phyloP scores from a whole-genome alignment of 2,797 vertebrate species.

The Aulostomus chinensis region DNA sequence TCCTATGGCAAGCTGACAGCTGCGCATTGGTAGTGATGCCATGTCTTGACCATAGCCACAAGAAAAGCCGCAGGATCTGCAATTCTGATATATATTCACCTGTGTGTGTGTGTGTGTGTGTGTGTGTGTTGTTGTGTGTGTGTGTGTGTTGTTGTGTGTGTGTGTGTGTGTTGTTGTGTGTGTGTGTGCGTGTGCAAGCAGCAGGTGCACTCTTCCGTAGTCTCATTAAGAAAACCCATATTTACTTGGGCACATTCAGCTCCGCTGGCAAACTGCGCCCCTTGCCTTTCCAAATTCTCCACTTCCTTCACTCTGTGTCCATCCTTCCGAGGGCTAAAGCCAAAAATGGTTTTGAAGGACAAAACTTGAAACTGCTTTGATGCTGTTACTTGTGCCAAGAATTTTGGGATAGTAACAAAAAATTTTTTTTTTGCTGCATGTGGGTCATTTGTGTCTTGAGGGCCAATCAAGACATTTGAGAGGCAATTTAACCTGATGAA shows the following conservation, averaged over 20 bases:
- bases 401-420: background rate
- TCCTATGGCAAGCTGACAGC: conserved; percentile 48
- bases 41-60: conserved; percentile 45
- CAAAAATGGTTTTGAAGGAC: conserved; percentile 8
- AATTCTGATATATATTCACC: conserved; percentile 37
- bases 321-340: conserved; percentile 15
- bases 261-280: conserved; percentile 40
- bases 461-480: too few relatives aligned
- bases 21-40: conserved; percentile 63
- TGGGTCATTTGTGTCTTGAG: too few relatives aligned
- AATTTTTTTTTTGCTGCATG: too few relatives aligned
- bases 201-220: conserved; percentile 47
- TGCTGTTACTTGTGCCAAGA: background rate
- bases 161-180: conserved; percentile 3
- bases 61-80: conserved; percentile 17
- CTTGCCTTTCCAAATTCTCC: conserved; percentile 37
- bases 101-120: conserved; percentile 10
- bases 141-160: conserved; percentile 2
- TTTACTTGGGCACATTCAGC: conserved; percentile 51
- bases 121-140: background rate
- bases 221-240: conserved; percentile 69
- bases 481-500: too few relatives aligned
- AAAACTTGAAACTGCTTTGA: background rate
- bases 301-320: conserved; percentile 16
- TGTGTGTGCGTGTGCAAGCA: conserved; percentile 13